Conservation (phyloP, 2,113 vertebrate species). For the Seriola quinqueradiata region DNA sequence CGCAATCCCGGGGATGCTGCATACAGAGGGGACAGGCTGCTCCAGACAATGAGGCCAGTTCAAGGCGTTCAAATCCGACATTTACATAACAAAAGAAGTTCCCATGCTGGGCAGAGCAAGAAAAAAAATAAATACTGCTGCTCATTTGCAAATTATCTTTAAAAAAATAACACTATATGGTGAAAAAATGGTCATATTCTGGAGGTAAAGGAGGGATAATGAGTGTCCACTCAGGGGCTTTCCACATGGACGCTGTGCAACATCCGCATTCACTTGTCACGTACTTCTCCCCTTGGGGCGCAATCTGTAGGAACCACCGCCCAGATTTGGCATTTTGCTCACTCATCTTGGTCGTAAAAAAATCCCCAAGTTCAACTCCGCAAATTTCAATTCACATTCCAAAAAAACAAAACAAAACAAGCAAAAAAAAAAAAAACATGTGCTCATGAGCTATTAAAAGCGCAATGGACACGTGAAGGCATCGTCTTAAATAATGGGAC, state of each 20-base stretch:
- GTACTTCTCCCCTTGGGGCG: conserved; percentile 59
- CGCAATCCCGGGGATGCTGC: conserved; percentile 35
- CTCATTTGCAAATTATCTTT: neutral
- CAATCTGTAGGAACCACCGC: conserved; percentile 81
- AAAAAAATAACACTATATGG: neutral
- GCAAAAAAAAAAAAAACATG: neutral
- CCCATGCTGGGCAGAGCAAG: conserved; percentile 34
- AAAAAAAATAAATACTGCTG: neutral
- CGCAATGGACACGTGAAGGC: neutral
- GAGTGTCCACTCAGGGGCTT: conserved; percentile 4
- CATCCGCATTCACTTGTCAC: conserved; percentile 72
- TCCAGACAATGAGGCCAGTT: conserved; percentile 69
- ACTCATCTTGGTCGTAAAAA: conserved; percentile 12
- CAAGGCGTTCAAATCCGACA: conserved; percentile 36
- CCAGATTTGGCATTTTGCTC: conserved; percentile 64
- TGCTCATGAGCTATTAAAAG: neutral
- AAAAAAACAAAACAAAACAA: neutral
- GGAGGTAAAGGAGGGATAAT: neutral
- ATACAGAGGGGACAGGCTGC: conserved; percentile 52
- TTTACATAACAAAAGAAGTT: conserved; percentile 81
- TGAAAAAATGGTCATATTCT: neutral
- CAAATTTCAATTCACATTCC: neutral
- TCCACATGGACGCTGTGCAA: conserved; percentile 54
- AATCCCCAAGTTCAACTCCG: neutral
- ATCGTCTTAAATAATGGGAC: conserved; percentile 16